phyloP scores from a whole-genome alignment of 2,797 vertebrate genomes.

The Scolopax bukidnonensis region DNA sequence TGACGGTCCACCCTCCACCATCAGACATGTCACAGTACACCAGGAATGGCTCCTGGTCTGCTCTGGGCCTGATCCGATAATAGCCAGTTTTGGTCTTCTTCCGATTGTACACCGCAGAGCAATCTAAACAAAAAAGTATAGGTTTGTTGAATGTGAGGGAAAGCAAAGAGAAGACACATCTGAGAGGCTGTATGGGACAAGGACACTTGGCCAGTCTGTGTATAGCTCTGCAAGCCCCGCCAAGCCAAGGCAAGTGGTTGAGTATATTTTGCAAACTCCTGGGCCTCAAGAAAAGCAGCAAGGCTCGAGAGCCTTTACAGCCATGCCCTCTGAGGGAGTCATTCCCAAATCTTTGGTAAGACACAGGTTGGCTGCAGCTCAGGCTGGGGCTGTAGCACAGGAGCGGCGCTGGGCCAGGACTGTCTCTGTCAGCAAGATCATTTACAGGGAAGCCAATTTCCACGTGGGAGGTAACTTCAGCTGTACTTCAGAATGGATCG shows the following conservation, averaged over 20 bases:
- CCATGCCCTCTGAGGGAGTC: not conserved
- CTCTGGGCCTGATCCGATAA: conserved; percentile 84
- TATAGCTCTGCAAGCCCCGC: not conserved
- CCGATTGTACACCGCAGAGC: conserved; percentile 83
- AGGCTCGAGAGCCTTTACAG: not conserved
- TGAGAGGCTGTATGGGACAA: not conserved
- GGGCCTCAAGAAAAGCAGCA: not conserved
- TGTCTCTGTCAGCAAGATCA: not conserved
- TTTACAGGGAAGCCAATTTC: not conserved
- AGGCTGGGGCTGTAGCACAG: not conserved
- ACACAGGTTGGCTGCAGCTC: not conserved
- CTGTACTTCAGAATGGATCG: not conserved
- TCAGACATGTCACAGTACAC: conserved; percentile 92
- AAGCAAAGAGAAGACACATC: not conserved
- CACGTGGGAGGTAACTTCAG: not conserved
- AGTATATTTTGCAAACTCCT: not conserved
- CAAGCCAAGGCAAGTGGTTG: not conserved
- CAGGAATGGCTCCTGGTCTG: conserved; percentile 83
- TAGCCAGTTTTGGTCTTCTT: conserved; percentile 81
- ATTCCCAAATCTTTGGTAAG: not conserved
- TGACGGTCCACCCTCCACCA: conserved; percentile 90
- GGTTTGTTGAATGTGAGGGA: accelerated
- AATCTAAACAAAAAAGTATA: conserved; percentile 70
- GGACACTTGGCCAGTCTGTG: not conserved
- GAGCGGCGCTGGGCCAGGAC: accelerated